Evolutionary conservation across 1,140 invertebrate genomes (phyloP), one percentile per base, ranked within the genome.

Genomic region (Pachyrhynchus sulphureomaculatus): DNA sequence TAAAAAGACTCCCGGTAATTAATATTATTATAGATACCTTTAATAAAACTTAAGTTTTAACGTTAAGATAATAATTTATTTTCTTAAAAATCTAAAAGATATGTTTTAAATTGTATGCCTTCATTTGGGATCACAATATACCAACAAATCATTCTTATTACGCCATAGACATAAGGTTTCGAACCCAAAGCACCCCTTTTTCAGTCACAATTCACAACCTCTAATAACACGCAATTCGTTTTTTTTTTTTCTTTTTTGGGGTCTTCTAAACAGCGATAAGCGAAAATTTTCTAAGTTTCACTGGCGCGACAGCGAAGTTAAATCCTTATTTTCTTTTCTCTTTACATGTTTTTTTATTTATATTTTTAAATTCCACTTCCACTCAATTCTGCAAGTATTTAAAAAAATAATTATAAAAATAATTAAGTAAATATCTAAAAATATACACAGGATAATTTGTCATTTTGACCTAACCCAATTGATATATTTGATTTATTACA

Each of bases 231-330:
- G 5, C 23, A 23, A 41, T 20, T n/a, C 42, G 15, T 13, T 24
- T 39, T 29, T 39, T 24, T 54, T 37, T 9, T 54, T 18, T 12
- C 18, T 33, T 18, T 32, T 34, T 53, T 33, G 51, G 55, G 55
- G 37, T 59, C 47, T 29, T 59, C 56, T 59, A 59, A 47, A 59
- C 56, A 59, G 47, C 56, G 42, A 59, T 32, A 59, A 59, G 56
- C 56, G 36, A 51, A 41, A 48, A 51, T 51, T 49, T 49, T 39
- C 56, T 59, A 59, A 59, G 21, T 17, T 44, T 20, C 41, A 44
- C 41, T 20, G 41, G 8, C 1, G 12, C 26, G 9, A 18, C 41
- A 18, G 20, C n/a, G 18, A 39, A 18, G 36, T 9, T 15, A 17
- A 8, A 39, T 15, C 9, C 36, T 15, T 15, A 8, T 39, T 12